Percentiles rank a stretch among this genome's conserved stretches.
Conservation (phyloP, 2,797 vertebrate species). For the Semotilus atromaculatus region DNA sequence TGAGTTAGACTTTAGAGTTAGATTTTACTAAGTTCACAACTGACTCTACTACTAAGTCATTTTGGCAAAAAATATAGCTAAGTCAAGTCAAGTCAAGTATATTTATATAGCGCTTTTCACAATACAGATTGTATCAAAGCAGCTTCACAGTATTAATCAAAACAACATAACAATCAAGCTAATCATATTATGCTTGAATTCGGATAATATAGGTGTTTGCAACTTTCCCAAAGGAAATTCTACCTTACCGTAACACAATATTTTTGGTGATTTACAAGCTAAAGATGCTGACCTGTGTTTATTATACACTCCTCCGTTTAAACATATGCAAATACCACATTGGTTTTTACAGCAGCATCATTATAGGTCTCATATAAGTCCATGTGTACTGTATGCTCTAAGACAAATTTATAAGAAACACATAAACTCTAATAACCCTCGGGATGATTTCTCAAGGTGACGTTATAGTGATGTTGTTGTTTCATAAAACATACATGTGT, state of each 20-base stretch:
- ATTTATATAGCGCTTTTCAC: too few relatives aligned
- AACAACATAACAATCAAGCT: too few relatives aligned
- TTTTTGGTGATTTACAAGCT: neutral
- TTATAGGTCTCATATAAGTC: neutral
- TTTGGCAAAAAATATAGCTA: neutral
- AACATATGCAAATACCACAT: neutral
- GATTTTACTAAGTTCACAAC: neutral
- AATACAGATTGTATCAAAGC: too few relatives aligned
- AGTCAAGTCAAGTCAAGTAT: too few relatives aligned
- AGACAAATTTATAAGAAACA: neutral
- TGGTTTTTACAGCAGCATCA: neutral
- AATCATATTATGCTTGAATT: neutral
- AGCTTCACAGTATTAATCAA: too few relatives aligned
- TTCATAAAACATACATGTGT: constrained; percentile 12
- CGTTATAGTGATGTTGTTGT: neutral
- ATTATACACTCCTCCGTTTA: neutral
- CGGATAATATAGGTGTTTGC: neutral
- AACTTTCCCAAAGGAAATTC: neutral
- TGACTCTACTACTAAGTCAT: neutral
- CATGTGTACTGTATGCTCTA: neutral
- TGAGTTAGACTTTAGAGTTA: neutral
- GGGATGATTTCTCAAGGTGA: neutral
- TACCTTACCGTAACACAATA: too few relatives aligned
- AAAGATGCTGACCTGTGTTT: neutral
- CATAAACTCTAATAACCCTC: neutral